Evolutionary conservation across 1,140 invertebrate genomes (phyloP).

Genomic region (Habropoda laboriosa): DNA sequence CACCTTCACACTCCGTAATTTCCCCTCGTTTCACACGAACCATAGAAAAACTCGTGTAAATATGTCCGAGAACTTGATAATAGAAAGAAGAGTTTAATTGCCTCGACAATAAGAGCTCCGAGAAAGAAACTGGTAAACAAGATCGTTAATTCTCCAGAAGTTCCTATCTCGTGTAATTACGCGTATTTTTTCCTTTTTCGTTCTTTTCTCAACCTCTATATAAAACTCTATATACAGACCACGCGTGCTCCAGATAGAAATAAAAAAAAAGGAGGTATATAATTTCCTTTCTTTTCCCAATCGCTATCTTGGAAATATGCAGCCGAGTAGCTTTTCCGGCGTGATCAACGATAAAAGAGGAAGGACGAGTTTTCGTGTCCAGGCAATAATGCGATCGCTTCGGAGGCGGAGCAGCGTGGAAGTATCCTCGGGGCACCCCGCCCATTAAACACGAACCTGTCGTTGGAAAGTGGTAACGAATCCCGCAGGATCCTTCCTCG

Average conservation of each 20-base stretch:
- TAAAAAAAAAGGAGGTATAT: slow-evolving; percentile 4
- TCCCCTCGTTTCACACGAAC: neutral
- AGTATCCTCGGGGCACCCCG: slow-evolving; percentile 59
- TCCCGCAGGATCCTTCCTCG: slow-evolving; percentile 9
- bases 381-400: slow-evolving; percentile 47
- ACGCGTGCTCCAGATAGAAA: neutral
- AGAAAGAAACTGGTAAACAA: slow-evolving; percentile 44
- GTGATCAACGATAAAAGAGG: slow-evolving; percentile 7
- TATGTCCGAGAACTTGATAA: neutral
- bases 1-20: too few species aligned
- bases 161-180: slow-evolving; percentile 16
- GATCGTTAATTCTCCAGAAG: slow-evolving; percentile 28
- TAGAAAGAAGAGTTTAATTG: neutral
- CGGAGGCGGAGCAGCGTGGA: slow-evolving; percentile 58
- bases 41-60: neutral
- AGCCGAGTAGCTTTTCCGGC: slow-evolving; percentile 22
- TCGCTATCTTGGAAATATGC: neutral
- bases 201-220: neutral
- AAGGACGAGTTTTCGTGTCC: slow-evolving; percentile 44
- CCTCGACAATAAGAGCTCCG: neutral
- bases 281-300: slow-evolving; percentile 10
- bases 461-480: slow-evolving; percentile 54
- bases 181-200: too few species aligned
- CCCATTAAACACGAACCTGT: slow-evolving; percentile 66
- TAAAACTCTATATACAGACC: too few species aligned